Base-by-base conservation (phyloP, 2,888 invertebrate species). In the Patella pellucida region DNA sequence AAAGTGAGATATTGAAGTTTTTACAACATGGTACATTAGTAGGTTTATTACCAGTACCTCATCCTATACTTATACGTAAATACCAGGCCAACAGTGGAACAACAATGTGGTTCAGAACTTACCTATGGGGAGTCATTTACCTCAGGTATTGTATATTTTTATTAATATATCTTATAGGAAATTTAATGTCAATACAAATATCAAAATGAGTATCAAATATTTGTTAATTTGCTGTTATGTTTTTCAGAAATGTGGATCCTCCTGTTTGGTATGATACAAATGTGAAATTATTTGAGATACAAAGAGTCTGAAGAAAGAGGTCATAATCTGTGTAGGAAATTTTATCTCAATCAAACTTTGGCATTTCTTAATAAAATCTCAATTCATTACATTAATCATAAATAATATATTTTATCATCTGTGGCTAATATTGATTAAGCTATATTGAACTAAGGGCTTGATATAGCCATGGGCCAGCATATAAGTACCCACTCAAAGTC, bases 191-290 rank as follows among this genome's bases (percentile, higher is more conserved):
- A n/a, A 62, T 62, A 62, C n/a, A 19, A 62, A n/a, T 62, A 7
- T 62, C 19, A n/a, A n/a, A n/a, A 62, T 19, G 62, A 62, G 12
- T 62, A 19, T 23, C 9, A 62, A 9, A 19, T 62, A 19, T 12
- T 62, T 62, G n/a, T 41, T 41, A 41, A 41, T 41, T 41, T 7
- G 7, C 41, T 41, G 41, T 79, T 77, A 76, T 79, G 68, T 67
- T 71, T 86, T 93, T 69, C 92, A 96, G 98, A 87, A 99, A 99
- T 92, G 95, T 98, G 74, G 98, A 99, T 90, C 99, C 99, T 15
- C 98, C 99, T 0, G 96, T 99, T 84, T 99, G 99, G 99, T 99
- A 98, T 91, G 99, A 99, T 91, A 99, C 99, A 0, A 97, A 99
- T 89, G 99, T 99, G 72, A 98, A 98, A 91, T 93, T 99, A 81